These are phyloP conservation scores for Troilus luridus DNA, from an alignment of 2,888 invertebrate genomes.

Conservation along the genomic window DNA sequence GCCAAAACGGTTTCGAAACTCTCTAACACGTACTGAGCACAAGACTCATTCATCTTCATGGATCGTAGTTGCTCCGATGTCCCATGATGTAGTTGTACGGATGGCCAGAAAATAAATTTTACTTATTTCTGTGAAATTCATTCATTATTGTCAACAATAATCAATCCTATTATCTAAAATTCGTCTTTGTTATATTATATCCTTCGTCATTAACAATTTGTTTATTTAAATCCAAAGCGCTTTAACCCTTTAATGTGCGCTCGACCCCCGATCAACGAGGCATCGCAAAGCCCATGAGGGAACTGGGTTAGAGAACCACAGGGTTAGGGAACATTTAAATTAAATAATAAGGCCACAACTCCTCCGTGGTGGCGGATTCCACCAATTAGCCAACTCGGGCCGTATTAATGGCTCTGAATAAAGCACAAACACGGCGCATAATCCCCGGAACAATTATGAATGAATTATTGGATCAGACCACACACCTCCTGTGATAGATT, in stretches of 20 bases:
- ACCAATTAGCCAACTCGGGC: background rate
- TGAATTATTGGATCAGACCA: background rate
- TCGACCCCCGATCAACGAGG: background rate
- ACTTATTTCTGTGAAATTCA: no score
- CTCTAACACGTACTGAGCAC: no score
- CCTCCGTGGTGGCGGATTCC: background rate
- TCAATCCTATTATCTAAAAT: background rate
- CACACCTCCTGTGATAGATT: background rate
- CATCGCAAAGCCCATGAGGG: slow-evolving; percentile 10
- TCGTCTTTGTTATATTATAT: background rate
- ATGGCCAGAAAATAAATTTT: no score
- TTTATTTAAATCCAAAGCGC: background rate
- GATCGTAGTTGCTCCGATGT: no score
- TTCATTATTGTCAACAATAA: no score
- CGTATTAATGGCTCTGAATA: background rate
- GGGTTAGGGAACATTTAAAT: slow-evolving; percentile 16
- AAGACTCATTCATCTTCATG: no score
- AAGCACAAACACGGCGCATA: background rate
- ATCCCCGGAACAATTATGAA: background rate
- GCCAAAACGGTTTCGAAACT: no score
- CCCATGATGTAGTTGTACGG: no score
- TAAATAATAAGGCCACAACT: slow-evolving; percentile 29
- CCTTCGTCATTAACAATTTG: background rate
- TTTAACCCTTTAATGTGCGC: background rate
- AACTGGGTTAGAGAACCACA: background rate